phyloP scores from a whole-genome alignment of 2,888 invertebrate species.

The Anoncus sp. region DNA sequence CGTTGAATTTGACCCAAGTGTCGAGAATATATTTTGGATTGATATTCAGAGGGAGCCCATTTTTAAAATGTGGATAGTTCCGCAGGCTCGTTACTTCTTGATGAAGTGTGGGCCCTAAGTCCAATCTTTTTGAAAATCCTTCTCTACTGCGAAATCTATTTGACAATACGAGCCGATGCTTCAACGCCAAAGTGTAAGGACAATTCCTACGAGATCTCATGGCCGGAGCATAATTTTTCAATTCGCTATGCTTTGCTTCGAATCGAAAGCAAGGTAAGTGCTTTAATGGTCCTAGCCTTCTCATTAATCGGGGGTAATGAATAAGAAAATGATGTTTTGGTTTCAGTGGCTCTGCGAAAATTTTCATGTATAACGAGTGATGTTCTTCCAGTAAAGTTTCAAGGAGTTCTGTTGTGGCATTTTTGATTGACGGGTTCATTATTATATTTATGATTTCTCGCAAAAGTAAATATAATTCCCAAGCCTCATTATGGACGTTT shows the following conservation, averaged over 20 bases:
- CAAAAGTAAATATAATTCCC: constrained; percentile 52
- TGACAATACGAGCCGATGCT: constrained; percentile 30
- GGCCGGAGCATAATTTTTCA: constrained; percentile 43
- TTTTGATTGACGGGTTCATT: constrained; percentile 3
- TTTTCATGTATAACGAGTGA: constrained; percentile 44
- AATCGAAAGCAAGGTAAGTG: constrained; percentile 58
- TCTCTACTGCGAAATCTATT: constrained; percentile 33
- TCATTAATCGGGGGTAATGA: constrained; percentile 55
- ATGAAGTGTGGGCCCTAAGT: constrained; percentile 1
- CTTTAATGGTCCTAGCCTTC: constrained; percentile 46
- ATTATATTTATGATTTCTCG: constrained; percentile 20
- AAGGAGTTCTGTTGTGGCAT: constrained; percentile 6
- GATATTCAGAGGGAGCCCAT: constrained; percentile 26
- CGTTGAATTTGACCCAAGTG: constrained; percentile 28
- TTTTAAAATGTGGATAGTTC: constrained; percentile 41
- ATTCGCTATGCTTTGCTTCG: constrained; percentile 62
- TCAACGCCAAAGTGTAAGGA: constrained; percentile 23
- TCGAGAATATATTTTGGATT: not conserved
- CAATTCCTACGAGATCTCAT: constrained; percentile 36
- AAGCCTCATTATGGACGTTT: constrained; percentile 50
- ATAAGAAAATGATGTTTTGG: constrained; percentile 56
- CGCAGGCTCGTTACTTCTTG: constrained; percentile 21
- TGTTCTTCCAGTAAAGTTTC: constrained; percentile 53
- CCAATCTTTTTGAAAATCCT: constrained; percentile 26
- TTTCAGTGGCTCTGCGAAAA: constrained; percentile 54